phyloP scores from a whole-genome alignment of 2,888 invertebrate species.

The Seladonia tumulorum region DNA sequence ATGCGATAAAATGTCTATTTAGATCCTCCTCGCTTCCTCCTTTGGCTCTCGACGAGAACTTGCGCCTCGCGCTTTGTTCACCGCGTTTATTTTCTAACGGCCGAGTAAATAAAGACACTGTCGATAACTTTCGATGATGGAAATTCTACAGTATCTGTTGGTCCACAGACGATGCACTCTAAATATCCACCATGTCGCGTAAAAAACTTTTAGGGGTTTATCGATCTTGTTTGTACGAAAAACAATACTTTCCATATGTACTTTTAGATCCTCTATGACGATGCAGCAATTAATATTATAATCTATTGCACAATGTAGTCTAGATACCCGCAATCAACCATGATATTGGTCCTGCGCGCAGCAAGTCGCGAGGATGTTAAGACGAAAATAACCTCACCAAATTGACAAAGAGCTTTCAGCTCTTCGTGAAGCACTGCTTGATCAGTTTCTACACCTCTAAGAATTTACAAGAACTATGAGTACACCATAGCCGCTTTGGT shows the following conservation, averaged over 20 bases:
- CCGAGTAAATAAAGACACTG: neutral
- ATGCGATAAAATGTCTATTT: constrained; percentile 8
- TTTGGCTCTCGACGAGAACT: no score
- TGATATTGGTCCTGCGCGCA: neutral
- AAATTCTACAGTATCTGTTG: neutral
- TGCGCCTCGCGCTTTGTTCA: neutral
- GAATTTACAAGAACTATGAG: no score
- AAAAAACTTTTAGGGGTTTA: neutral
- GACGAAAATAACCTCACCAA: neutral
- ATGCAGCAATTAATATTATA: neutral
- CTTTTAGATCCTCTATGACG: neutral
- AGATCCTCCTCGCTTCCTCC: neutral
- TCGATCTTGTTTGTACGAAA: neutral
- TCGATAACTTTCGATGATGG: neutral
- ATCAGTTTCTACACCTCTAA: neutral
- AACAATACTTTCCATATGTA: neutral
- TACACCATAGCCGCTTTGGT: no score
- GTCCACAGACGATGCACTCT: neutral
- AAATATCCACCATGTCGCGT: neutral
- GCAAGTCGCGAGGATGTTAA: neutral
- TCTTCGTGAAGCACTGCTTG: neutral
- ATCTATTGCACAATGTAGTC: neutral
- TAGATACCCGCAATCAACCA: neutral
- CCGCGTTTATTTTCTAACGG: neutral
- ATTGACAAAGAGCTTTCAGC: neutral